A percentile compares a stretch with the other conserved stretches of the same genome.
Conservation (phyloP, 2,888 invertebrate species). For the Mycalesis mineus region DNA sequence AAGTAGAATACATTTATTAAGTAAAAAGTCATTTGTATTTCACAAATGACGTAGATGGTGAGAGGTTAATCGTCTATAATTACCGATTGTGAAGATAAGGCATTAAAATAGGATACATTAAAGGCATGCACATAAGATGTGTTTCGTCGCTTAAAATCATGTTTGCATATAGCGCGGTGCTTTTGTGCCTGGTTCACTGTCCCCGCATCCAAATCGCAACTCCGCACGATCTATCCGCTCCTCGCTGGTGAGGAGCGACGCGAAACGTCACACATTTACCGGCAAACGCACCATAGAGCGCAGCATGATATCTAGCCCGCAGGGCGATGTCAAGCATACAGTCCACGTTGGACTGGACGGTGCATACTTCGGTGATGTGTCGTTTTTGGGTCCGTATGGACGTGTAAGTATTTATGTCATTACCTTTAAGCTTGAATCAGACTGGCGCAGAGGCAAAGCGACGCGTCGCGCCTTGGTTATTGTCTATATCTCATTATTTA, state of each 20-base stretch:
- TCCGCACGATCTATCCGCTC: conserved; percentile 55
- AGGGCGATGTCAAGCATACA: conserved; percentile 97
- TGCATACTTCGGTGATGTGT: conserved; percentile 96
- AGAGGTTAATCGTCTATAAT: no score
- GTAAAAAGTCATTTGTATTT: no score
- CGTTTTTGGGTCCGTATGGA: conserved; percentile 72
- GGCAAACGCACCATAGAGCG: conserved; percentile 85
- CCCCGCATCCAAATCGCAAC: conserved; percentile 54
- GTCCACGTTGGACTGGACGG: conserved; percentile 97
- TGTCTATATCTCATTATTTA: no score
- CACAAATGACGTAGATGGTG: no score
- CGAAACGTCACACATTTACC: conserved; percentile 68
- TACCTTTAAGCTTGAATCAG: no score
- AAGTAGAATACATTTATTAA: no score
- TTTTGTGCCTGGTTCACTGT: conserved; percentile 44
- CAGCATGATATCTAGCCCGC: conserved; percentile 97
- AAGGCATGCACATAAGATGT: neutral
- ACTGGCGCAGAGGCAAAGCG: no score
- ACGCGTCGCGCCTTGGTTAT: no score
- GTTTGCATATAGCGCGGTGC: conserved; percentile 26
- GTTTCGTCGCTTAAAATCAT: neutral
- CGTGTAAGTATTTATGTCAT: conserved; percentile 50
- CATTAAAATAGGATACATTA: no score
- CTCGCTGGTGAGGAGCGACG: conserved; percentile 71
- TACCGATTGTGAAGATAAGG: no score